These are phyloP conservation scores for Laspeyria flexula DNA, from an alignment of 2,888 invertebrate species.

Conservation along the genomic window DNA sequence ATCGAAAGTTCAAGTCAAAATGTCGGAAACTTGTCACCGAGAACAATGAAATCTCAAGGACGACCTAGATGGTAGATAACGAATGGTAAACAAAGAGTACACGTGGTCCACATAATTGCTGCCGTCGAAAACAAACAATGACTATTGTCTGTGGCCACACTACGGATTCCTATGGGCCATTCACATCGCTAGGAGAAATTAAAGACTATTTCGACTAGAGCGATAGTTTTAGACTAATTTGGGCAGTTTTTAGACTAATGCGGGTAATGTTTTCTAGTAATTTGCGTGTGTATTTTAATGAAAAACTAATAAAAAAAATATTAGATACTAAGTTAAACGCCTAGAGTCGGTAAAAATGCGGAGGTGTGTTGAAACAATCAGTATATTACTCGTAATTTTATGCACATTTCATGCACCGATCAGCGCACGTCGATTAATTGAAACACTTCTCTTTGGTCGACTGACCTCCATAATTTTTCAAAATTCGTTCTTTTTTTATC, in stretches of 20 bases:
- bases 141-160: slow-evolving; percentile 61
- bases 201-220: slow-evolving; percentile 13
- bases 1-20: slow-evolving; percentile 41
- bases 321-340: too few relatives aligned
- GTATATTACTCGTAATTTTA: too few relatives aligned
- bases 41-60: slow-evolving; percentile 63
- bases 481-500: too few relatives aligned
- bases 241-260: neutral
- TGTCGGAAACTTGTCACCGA: slow-evolving; percentile 46
- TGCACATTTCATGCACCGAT: too few relatives aligned
- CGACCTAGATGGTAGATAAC: slow-evolving; percentile 74
- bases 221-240: slow-evolving; percentile 1
- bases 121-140: slow-evolving; percentile 73
- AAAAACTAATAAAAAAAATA: too few relatives aligned
- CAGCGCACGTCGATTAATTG: too few relatives aligned
- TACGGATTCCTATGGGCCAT: slow-evolving; percentile 45
- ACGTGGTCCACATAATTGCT: slow-evolving; percentile 73
- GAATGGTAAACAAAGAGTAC: slow-evolving; percentile 70
- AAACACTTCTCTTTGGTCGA: too few relatives aligned
- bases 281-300: too few relatives aligned
- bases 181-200: slow-evolving; percentile 32
- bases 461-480: too few relatives aligned
- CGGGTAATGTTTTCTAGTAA: too few relatives aligned
- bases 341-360: too few relatives aligned
- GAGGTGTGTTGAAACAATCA: too few relatives aligned